Evolutionary conservation across 2,888 invertebrate genomes (phyloP).

Genomic region (Amphipoea oculea): DNA sequence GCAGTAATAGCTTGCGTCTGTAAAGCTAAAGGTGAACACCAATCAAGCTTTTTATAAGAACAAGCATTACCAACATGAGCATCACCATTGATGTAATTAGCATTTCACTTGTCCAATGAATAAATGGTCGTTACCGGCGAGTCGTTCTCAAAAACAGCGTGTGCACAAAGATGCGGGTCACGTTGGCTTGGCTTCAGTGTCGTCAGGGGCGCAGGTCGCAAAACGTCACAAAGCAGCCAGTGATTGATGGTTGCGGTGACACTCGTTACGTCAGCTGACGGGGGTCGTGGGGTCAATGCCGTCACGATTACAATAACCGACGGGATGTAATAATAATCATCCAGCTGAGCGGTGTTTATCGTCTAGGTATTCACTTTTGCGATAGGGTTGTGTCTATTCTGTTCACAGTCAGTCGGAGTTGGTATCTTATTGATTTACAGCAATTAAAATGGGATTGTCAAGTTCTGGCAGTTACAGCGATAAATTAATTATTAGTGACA

Average conservation of each 20-base stretch:
- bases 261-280: slow-evolving; percentile 81
- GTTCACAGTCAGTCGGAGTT: background rate
- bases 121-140: slow-evolving; percentile 2
- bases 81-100: background rate
- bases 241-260: slow-evolving; percentile 89
- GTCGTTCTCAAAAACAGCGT: slow-evolving; percentile 9
- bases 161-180: slow-evolving; percentile 58
- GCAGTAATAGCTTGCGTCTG: slow-evolving; percentile 9
- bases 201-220: slow-evolving; percentile 76
- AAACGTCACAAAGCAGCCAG: slow-evolving; percentile 83
- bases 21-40: background rate
- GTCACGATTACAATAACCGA: slow-evolving; percentile 81
- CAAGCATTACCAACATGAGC: background rate
- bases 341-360: slow-evolving; percentile 70
- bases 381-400: slow-evolving; percentile 10
- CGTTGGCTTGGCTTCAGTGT: slow-evolving; percentile 58
- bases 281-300: slow-evolving; percentile 88
- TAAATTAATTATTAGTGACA: slow-evolving; percentile 13
- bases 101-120: background rate
- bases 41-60: slow-evolving; percentile 10
- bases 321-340: slow-evolving; percentile 73
- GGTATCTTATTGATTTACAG: background rate
- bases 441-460: background rate
- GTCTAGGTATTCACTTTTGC: slow-evolving; percentile 46
- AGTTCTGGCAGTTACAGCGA: background rate